A percentile compares a stretch with the other conserved stretches of the same genome.
These are phyloP conservation scores for Cercocebus atys DNA, from an alignment of 2,113 vertebrate genomes.

Conservation along the genomic window DNA sequence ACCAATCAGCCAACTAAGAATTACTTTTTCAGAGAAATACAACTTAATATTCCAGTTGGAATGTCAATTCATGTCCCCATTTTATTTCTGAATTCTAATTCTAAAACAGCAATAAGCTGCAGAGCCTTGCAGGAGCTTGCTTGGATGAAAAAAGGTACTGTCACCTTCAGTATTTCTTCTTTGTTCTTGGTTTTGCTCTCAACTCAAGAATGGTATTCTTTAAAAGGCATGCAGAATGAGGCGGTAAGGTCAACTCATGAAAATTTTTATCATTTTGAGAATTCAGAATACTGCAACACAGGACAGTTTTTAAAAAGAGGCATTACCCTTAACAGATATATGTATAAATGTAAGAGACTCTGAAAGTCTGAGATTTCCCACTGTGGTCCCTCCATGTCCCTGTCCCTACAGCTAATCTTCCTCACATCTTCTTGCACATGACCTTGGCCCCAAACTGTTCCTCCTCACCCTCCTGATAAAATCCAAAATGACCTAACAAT, in stretches of 20 bases:
- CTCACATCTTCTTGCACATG: neutral
- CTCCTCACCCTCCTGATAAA: neutral
- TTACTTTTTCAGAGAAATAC: conserved; percentile 38
- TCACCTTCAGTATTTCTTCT: neutral
- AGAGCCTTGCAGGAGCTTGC: neutral
- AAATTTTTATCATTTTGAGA: neutral
- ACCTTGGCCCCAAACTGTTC: neutral
- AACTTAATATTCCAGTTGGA: neutral
- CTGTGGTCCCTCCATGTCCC: neutral
- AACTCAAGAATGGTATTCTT: neutral
- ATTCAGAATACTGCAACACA: neutral
- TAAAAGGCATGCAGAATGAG: neutral
- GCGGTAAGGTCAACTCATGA: neutral
- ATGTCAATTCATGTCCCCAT: neutral
- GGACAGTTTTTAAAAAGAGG: neutral
- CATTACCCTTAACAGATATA: neutral
- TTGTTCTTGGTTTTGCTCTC: neutral
- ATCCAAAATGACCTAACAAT: neutral
- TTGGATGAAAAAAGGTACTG: neutral
- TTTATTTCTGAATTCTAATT: conserved; percentile 14
- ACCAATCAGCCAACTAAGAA: neutral
- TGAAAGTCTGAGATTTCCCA: neutral
- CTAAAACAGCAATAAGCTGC: conserved; percentile 9
- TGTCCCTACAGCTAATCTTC: neutral
- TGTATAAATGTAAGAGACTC: neutral